These are phyloP conservation scores for Troides oblongomaculatus DNA, from an alignment of 2,888 invertebrate species.

Conservation along the genomic window DNA sequence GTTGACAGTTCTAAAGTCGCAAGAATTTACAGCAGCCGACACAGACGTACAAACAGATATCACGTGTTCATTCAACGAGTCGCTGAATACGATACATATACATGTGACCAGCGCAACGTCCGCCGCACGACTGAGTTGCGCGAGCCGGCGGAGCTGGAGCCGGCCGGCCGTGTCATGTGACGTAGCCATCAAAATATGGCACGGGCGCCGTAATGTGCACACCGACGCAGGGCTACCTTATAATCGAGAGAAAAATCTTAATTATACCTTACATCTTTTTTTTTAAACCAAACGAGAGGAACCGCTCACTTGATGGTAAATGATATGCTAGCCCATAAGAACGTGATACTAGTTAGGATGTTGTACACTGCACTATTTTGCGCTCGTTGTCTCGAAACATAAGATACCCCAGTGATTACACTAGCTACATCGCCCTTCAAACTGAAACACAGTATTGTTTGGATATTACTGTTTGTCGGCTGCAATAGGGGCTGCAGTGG, in stretches of 20 bases:
- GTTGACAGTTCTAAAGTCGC: constrained; percentile 39
- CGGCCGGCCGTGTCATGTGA: constrained; percentile 65
- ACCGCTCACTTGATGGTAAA: too few relatives aligned
- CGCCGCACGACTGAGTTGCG: constrained; percentile 53
- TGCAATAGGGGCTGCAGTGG: too few relatives aligned
- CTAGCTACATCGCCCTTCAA: too few relatives aligned
- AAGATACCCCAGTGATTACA: too few relatives aligned
- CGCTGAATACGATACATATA: constrained; percentile 37
- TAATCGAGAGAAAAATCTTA: background rate
- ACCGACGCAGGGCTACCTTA: constrained; percentile 33
- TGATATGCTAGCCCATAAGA: too few relatives aligned
- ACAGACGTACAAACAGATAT: constrained; percentile 43
- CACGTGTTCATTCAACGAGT: constrained; percentile 41
- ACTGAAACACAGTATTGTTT: too few relatives aligned
- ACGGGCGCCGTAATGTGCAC: constrained; percentile 53
- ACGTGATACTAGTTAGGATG: too few relatives aligned
- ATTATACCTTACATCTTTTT: too few relatives aligned
- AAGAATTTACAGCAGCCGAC: constrained; percentile 52
- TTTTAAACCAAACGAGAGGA: too few relatives aligned
- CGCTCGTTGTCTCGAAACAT: too few relatives aligned
- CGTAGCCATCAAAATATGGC: constrained; percentile 60
- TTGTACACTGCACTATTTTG: too few relatives aligned
- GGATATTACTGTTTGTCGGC: too few relatives aligned
- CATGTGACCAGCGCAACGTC: constrained; percentile 47
- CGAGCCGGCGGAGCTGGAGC: constrained; percentile 39